Evolutionary conservation across 2,113 vertebrate genomes (phyloP).

Genomic region (Boulengeromyrus knoepffleri): DNA sequence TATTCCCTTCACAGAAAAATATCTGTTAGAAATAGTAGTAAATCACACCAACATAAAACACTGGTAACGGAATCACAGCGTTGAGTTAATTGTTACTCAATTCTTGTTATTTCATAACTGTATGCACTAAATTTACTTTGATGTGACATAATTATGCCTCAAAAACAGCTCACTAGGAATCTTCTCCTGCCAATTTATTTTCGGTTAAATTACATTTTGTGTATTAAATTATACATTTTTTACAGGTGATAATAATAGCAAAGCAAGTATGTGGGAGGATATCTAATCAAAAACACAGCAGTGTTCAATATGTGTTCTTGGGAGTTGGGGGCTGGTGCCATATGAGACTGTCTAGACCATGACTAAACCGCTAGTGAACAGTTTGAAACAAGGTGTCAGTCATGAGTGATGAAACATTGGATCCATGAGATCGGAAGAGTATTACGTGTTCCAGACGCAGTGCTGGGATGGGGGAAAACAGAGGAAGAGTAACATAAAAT

Average conservation of each 20-base stretch:
- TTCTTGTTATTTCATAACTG: background rate
- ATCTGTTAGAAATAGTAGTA: background rate
- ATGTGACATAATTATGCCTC: background rate
- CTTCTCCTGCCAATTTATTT: background rate
- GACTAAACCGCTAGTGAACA: background rate
- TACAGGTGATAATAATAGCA: background rate
- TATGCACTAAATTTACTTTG: background rate
- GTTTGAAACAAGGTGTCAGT: slow-evolving; percentile 38
- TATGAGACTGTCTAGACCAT: background rate
- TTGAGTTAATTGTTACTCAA: background rate
- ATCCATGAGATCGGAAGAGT: slow-evolving; percentile 39
- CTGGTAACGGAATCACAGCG: background rate
- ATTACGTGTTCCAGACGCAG: slow-evolving; percentile 26
- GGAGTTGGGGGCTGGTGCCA: background rate
- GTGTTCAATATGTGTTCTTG: background rate
- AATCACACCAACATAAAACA: background rate
- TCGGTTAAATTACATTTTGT: background rate
- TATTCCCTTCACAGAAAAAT: background rate
- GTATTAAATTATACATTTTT: background rate
- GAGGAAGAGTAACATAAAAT: background rate
- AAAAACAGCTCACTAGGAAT: background rate
- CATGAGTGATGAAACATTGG: slow-evolving; percentile 45
- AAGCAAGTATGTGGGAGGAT: background rate
- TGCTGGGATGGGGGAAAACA: slow-evolving; percentile 14
- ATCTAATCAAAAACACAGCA: background rate